These are phyloP conservation scores for Oasisia sp. DNA, from an alignment of 2,888 invertebrate species.

Conservation along the genomic window DNA sequence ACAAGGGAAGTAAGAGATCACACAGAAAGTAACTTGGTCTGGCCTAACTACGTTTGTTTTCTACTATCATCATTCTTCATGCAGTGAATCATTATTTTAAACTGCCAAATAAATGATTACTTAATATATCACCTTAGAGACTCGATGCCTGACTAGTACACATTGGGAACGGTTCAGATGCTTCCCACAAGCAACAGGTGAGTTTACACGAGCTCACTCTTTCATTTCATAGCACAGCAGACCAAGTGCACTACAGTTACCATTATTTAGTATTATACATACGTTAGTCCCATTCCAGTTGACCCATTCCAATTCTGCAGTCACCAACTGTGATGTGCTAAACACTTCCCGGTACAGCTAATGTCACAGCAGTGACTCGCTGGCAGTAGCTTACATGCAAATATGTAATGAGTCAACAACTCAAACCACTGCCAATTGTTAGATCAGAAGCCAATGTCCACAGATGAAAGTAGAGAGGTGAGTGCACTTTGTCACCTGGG, in stretches of 20 bases:
- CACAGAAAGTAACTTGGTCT: no score
- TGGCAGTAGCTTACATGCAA: background rate
- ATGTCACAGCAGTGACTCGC: background rate
- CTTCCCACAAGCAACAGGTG: background rate
- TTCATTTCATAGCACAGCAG: background rate
- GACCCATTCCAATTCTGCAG: background rate
- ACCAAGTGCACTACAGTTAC: background rate
- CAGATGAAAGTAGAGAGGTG: background rate
- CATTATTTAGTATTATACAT: background rate
- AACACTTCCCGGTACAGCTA: background rate
- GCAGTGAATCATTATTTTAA: background rate
- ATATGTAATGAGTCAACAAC: background rate
- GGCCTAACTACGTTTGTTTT: constrained; percentile 5
- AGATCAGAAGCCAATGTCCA: constrained; percentile 8
- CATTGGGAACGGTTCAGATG: constrained; percentile 8
- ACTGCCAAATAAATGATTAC: constrained; percentile 18
- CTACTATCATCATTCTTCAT: background rate
- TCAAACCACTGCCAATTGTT: constrained; percentile 20
- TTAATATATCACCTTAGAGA: background rate
- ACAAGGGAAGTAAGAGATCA: background rate
- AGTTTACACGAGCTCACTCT: background rate
- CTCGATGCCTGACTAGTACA: background rate
- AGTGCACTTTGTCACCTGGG: constrained; percentile 14
- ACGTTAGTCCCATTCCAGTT: background rate
- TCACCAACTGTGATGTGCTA: background rate